These are phyloP conservation scores for Gracilinanus agilis DNA, from an alignment of 2,113 vertebrate species.

Conservation along the genomic window DNA sequence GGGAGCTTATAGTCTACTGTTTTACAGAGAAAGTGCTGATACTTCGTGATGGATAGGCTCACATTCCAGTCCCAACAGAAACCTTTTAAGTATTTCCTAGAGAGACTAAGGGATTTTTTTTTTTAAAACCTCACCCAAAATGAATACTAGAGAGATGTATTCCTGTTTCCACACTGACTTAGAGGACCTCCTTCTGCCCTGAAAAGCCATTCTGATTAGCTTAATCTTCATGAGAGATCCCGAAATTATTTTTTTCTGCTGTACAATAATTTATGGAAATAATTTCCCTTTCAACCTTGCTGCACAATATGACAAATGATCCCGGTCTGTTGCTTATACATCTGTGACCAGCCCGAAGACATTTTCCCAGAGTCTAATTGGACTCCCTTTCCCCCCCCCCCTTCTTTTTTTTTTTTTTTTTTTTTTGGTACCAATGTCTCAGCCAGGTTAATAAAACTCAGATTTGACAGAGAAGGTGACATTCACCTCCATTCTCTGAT, in stretches of 20 bases:
- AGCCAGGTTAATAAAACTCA: neutral
- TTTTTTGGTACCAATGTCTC: slow-evolving; percentile 42
- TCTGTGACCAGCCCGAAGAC: neutral
- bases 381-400: fast-evolving
- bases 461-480: neutral
- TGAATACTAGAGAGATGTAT: slow-evolving; percentile 46
- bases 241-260: slow-evolving; percentile 83
- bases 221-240: slow-evolving; percentile 79
- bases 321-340: slow-evolving; percentile 62
- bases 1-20: neutral
- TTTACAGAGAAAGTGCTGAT: neutral
- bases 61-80: neutral
- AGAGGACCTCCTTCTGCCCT: slow-evolving; percentile 79
- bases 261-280: slow-evolving; percentile 83
- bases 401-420: neutral
- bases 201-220: slow-evolving; percentile 82
- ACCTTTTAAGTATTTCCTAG: neutral
- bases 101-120: neutral
- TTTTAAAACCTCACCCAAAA: neutral
- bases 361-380: slow-evolving; percentile 1
- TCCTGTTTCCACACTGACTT: slow-evolving; percentile 74
- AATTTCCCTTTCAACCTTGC: slow-evolving; percentile 77
- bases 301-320: slow-evolving; percentile 69
- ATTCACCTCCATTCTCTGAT: slow-evolving; percentile 14
- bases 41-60: neutral